phyloP scores from a whole-genome alignment of 1,140 invertebrate genomes.

The Philaenus spumarius region DNA sequence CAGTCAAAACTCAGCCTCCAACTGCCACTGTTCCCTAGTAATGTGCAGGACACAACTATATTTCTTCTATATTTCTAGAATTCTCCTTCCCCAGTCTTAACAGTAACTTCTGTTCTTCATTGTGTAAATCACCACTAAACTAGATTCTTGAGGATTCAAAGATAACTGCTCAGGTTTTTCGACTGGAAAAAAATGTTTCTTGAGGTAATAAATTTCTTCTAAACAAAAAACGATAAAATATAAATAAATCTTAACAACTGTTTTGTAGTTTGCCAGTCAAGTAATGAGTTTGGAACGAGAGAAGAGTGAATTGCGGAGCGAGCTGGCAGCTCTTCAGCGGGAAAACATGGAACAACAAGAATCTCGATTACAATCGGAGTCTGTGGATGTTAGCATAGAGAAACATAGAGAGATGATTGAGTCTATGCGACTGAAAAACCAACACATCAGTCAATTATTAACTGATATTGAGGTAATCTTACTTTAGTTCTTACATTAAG shows the following conservation, averaged over 20 bases:
- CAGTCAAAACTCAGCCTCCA: too few species aligned
- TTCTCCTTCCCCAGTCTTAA: too few species aligned
- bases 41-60: too few species aligned
- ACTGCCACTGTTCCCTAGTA: too few species aligned
- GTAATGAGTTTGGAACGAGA: conserved; percentile 45
- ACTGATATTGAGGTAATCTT: conserved; percentile 52
- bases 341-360: conserved; percentile 28
- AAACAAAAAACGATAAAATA: conserved; percentile 20
- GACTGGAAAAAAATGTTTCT: too few species aligned
- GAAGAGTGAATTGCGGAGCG: conserved; percentile 40
- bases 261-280: conserved; percentile 36
- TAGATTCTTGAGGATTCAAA: too few species aligned
- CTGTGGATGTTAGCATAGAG: conserved; percentile 29
- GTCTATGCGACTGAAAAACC: conserved; percentile 52
- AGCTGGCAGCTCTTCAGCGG: conserved; percentile 34
- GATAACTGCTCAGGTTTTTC: too few species aligned
- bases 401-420: conserved; percentile 47
- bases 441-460: conserved; percentile 57
- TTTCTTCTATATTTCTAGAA: too few species aligned
- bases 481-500: too few species aligned
- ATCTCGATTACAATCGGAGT: conserved; percentile 19
- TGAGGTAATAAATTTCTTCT: too few species aligned
- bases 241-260: conserved; percentile 2
- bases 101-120: too few species aligned
- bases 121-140: too few species aligned